Evolutionary conservation across 1,140 invertebrate genomes (phyloP).

Genomic region (Ceratosolen fusciceps): DNA sequence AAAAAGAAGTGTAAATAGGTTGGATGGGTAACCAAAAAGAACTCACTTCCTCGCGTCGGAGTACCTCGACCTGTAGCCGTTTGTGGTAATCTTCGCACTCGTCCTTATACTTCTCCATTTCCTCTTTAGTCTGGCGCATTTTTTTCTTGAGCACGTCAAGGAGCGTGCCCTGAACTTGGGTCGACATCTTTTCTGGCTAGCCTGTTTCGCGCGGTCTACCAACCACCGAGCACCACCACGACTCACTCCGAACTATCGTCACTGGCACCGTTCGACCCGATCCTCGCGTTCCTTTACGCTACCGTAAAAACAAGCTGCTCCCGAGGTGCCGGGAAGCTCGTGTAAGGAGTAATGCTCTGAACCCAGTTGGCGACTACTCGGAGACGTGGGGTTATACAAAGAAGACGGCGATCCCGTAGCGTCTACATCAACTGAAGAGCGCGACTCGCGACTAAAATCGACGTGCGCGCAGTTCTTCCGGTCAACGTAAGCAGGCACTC

Average conservation of each 20-base stretch:
- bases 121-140: slow-evolving; percentile 98
- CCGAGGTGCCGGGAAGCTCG: too few species aligned
- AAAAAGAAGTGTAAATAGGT: slow-evolving; percentile 13
- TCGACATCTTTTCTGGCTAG: slow-evolving; percentile 78
- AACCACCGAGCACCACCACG: not conserved
- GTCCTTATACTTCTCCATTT: slow-evolving; percentile 97
- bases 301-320: not conserved
- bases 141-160: slow-evolving; percentile 98
- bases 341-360: too few species aligned
- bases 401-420: not conserved
- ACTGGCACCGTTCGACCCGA: not conserved
- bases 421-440: too few species aligned
- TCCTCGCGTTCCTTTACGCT: not conserved
- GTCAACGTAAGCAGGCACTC: too few species aligned
- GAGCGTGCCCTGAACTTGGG: slow-evolving; percentile 88
- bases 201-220: not conserved
- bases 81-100: slow-evolving; percentile 94
- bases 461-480: too few species aligned
- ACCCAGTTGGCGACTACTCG: too few species aligned
- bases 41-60: slow-evolving; percentile 96
- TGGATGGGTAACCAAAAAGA: slow-evolving; percentile 7
- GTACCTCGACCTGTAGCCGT: slow-evolving; percentile 89
- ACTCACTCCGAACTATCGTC: not conserved
- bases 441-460: not conserved
- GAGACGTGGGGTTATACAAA: not conserved